Conservation (phyloP, 1,140 invertebrate species). For the Phthorimaea operculella region DNA sequence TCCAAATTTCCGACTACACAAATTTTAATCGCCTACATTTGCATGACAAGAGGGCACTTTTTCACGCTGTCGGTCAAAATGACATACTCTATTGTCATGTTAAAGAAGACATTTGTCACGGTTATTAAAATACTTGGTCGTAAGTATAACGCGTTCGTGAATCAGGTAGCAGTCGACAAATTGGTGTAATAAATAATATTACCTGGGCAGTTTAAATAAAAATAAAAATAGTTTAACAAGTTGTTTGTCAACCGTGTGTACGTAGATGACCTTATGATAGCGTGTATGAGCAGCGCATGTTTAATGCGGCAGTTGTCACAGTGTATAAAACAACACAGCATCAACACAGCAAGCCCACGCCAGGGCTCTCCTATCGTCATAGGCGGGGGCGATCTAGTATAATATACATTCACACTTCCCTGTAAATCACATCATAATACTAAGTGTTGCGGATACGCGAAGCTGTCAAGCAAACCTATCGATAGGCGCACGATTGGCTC, state of each 20-base stretch:
- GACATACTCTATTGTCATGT: conserved; percentile 32
- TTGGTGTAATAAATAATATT: conserved; percentile 17
- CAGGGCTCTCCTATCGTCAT: conserved; percentile 17
- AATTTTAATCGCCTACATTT: conserved; percentile 25
- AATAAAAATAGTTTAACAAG: conserved; percentile 12
- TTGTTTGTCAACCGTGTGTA: background rate
- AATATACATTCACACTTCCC: conserved; percentile 19
- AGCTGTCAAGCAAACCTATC: too few relatives aligned
- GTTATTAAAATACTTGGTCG: conserved; percentile 25
- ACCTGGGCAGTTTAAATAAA: background rate
- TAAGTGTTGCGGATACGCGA: background rate
- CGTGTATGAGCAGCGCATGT: background rate
- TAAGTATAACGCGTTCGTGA: conserved; percentile 22
- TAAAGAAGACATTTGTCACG: conserved; percentile 36
- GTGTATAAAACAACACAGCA: conserved; percentile 13
- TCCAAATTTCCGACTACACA: background rate
- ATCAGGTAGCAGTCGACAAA: conserved; percentile 12
- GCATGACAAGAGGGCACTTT: conserved; percentile 32
- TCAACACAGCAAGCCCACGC: conserved; percentile 19
- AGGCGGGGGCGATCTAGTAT: conserved; percentile 24
- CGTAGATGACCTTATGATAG: conserved; percentile 4
- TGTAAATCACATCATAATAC: background rate
- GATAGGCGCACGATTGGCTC: too few relatives aligned
- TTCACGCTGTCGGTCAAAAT: conserved; percentile 25
- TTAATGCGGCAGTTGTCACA: conserved; percentile 18